A percentile compares a stretch with the other conserved stretches of the same genome.
Conservation (phyloP, 2,888 invertebrate genomes). For the Ophraella communa region DNA sequence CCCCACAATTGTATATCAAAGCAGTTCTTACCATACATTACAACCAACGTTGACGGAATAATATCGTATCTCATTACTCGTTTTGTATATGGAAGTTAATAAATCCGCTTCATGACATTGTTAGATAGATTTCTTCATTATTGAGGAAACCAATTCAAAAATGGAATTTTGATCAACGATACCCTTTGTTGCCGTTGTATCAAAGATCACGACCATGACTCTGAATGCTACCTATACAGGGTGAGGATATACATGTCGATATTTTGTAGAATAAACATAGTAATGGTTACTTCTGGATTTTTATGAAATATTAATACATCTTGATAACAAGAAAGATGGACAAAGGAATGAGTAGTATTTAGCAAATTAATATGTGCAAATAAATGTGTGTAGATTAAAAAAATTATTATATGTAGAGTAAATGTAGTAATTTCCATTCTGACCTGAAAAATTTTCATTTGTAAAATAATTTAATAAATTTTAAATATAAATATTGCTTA, state of each 20-base stretch:
- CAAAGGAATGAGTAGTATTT: too few relatives aligned
- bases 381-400: too few relatives aligned
- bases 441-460: too few relatives aligned
- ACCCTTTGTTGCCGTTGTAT: slow-evolving; percentile 27
- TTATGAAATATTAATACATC: too few relatives aligned
- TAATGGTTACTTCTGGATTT: too few relatives aligned
- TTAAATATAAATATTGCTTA: too few relatives aligned
- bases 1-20: not conserved
- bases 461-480: too few relatives aligned
- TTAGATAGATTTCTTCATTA: slow-evolving; percentile 32
- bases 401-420: too few relatives aligned
- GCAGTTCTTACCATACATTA: not conserved
- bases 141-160: slow-evolving; percentile 28
- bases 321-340: too few relatives aligned
- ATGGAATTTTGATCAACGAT: slow-evolving; percentile 28
- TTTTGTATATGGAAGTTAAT: slow-evolving; percentile 29
- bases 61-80: slow-evolving; percentile 25
- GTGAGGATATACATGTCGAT: not conserved
- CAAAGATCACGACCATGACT: slow-evolving; percentile 18
- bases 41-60: slow-evolving; percentile 20
- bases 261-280: not conserved
- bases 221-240: slow-evolving; percentile 18
- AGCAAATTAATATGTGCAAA: too few relatives aligned
- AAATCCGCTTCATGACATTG: slow-evolving; percentile 28
- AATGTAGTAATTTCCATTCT: too few relatives aligned